phyloP scores from a whole-genome alignment of 2,113 vertebrate species.

The Mohoua ochrocephala region DNA sequence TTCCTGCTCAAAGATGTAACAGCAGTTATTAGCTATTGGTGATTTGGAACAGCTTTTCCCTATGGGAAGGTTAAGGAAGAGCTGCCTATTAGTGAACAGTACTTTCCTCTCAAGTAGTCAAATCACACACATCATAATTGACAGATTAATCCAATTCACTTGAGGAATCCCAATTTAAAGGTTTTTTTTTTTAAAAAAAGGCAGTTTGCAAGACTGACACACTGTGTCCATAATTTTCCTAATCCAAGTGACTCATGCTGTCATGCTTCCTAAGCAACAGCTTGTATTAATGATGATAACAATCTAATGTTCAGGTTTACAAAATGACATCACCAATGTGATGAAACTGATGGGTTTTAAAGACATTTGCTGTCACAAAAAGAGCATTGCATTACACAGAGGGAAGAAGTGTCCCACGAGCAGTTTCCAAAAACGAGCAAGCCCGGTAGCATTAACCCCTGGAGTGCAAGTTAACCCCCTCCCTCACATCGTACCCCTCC shows the following conservation, averaged over 20 bases:
- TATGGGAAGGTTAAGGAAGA: neutral
- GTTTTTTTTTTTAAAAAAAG: neutral
- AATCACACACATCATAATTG: neutral
- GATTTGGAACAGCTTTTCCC: neutral
- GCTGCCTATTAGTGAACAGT: neutral
- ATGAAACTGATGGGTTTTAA: neutral
- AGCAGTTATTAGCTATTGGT: neutral
- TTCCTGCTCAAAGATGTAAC: neutral
- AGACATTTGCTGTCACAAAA: neutral
- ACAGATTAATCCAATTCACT: neutral
- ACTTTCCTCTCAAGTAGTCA: neutral
- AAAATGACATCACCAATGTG: neutral
- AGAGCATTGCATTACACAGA: neutral
- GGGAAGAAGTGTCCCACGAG: neutral
- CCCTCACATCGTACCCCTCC: fast-evolving
- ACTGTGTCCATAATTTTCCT: neutral
- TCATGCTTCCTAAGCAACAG: neutral
- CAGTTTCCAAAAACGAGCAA: neutral
- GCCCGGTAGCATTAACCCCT: neutral
- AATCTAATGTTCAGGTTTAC: neutral
- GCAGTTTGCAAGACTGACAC: neutral
- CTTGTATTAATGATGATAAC: neutral
- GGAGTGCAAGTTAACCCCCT: neutral
- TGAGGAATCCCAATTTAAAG: neutral
- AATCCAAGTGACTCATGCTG: neutral